A percentile compares a stretch with the other conserved stretches of the same genome.
phyloP scores from a whole-genome alignment of 2,797 vertebrate species.

The Anabas testudineus region DNA sequence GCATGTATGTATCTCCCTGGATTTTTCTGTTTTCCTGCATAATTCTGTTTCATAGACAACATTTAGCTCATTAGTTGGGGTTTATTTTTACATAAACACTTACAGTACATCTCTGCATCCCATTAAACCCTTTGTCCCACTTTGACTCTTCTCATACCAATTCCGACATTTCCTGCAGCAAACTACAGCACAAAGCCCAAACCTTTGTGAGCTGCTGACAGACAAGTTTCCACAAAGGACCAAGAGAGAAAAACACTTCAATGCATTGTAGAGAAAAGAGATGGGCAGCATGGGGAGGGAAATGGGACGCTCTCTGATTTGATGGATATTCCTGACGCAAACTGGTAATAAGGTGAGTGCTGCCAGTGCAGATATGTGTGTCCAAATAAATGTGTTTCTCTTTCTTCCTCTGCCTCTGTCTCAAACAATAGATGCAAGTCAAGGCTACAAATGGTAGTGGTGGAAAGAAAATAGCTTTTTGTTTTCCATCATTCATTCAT shows the following conservation, averaged over 20 bases:
- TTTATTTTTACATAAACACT: conserved; percentile 20
- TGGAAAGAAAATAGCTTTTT: conserved; percentile 31
- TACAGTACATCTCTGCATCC: conserved; percentile 34
- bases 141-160: conserved; percentile 52
- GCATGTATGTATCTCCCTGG: conserved; percentile 27
- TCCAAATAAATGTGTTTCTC: conserved; percentile 39
- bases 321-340: conserved; percentile 65
- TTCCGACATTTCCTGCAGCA: conserved; percentile 46
- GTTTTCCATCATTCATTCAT: conserved; percentile 48
- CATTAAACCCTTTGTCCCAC: conserved; percentile 38
- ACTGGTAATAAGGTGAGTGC: conserved; percentile 53
- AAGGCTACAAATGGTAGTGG: conserved; percentile 31
- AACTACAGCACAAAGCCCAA: conserved; percentile 60
- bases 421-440: conserved; percentile 53
- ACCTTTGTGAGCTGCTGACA: conserved; percentile 52
- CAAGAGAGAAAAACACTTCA: conserved; percentile 26
- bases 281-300: conserved; percentile 32
- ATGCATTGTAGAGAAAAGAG: conserved; percentile 35
- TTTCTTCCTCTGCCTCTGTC: conserved; percentile 27
- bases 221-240: conserved; percentile 55
- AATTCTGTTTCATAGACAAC: conserved; percentile 18
- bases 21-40: not conserved
- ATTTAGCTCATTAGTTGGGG: conserved; percentile 15
- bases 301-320: conserved; percentile 58
- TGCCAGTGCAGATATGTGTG: conserved; percentile 40